phyloP scores from a whole-genome alignment of 2,797 vertebrate species.

The Cygnus olor region DNA sequence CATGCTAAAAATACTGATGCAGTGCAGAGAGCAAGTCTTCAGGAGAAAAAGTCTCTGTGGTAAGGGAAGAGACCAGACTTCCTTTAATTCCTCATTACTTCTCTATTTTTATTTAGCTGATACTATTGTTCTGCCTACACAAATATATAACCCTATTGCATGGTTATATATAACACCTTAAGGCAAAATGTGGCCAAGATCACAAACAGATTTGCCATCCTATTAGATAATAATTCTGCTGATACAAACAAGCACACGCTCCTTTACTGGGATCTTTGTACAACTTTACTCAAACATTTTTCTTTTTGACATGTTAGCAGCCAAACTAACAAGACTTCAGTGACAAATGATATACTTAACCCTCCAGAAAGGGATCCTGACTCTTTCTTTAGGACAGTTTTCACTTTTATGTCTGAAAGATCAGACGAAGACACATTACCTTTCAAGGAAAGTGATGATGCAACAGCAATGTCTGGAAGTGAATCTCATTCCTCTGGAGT shows the following conservation, averaged over 20 bases:
- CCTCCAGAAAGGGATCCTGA: not conserved
- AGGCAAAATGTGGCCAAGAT: not conserved
- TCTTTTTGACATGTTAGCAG: constrained; percentile 1
- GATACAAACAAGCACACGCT: not conserved
- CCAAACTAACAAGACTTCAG: not conserved
- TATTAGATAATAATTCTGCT: not conserved
- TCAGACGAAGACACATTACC: not conserved
- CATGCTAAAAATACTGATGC: not conserved
- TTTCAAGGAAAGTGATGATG: not conserved
- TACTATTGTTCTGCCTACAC: not conserved
- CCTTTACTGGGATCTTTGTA: not conserved
- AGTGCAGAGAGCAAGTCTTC: not conserved
- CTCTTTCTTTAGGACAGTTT: not conserved
- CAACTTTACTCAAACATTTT: not conserved
- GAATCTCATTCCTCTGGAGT: not conserved
- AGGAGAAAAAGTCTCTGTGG: not conserved
- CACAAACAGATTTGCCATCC: not conserved
- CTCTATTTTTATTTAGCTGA: not conserved
- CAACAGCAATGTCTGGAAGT: not conserved
- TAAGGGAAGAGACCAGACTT: not conserved
- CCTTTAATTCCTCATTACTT: not conserved
- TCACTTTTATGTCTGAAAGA: not conserved
- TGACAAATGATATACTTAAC: constrained; percentile 19
- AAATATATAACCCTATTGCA: not conserved
- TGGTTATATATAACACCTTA: not conserved